These are phyloP conservation scores for Cotesia congregata DNA, from an alignment of 2,888 invertebrate genomes.

Conservation along the genomic window DNA sequence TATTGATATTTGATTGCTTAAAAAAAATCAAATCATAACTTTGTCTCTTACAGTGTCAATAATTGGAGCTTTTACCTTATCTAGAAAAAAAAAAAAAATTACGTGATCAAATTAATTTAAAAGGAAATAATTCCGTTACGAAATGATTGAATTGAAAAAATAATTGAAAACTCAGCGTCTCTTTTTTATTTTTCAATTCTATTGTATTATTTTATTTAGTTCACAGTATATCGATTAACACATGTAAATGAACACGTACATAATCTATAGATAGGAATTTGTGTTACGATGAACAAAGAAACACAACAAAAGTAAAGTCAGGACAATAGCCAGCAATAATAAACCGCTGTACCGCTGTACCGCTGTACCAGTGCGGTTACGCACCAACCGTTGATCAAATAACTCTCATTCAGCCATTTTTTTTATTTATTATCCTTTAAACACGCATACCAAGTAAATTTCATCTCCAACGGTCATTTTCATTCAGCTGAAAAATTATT, in stretches of 20 bases:
- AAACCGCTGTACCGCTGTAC: neutral
- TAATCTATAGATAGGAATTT: conserved; percentile 1
- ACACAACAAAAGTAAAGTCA: conserved; percentile 14
- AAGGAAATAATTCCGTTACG: neutral
- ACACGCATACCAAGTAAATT: neutral
- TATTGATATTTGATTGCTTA: too few species aligned
- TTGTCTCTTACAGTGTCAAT: too few species aligned
- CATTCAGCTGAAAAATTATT: neutral
- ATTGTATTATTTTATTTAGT: conserved; percentile 3
- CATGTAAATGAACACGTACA: neutral
- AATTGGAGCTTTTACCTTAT: too few species aligned
- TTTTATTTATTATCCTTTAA: conserved; percentile 1
- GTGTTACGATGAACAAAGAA: conserved; percentile 8
- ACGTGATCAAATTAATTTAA: too few species aligned
- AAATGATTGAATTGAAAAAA: neutral
- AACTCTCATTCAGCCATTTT: conserved; percentile 19
- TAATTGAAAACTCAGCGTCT: neutral
- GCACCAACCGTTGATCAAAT: conserved; percentile 20
- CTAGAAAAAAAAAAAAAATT: too few species aligned
- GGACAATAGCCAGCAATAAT: conserved; percentile 34
- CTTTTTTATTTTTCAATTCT: neutral
- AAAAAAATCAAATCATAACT: too few species aligned
- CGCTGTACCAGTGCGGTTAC: conserved; percentile 11
- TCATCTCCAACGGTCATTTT: conserved; percentile 16
- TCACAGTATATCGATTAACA: neutral